Evolutionary conservation across 2,888 invertebrate species (phyloP).

Genomic region (Volucella bombylans): DNA sequence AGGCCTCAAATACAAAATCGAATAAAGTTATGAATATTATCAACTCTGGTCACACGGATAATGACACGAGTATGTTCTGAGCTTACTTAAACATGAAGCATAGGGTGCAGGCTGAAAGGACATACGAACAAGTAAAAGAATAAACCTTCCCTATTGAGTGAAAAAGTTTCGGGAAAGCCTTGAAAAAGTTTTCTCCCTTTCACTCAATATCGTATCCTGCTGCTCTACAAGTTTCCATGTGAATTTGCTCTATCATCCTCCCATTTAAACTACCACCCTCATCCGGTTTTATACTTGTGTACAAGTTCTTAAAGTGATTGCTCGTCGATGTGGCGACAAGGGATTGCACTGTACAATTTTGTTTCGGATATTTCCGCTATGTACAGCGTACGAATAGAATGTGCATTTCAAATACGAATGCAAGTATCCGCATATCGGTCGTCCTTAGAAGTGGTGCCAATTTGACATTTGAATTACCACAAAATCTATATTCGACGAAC

Average conservation of each 20-base stretch:
- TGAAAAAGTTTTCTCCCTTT: constrained; percentile 1
- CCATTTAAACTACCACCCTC: neutral
- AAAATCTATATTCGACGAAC: constrained; percentile 37
- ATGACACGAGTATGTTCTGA: constrained; percentile 38
- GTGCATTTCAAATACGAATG: constrained; percentile 27
- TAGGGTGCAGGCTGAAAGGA: constrained; percentile 1
- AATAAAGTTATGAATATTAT: too few species aligned
- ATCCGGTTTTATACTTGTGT: constrained; percentile 16
- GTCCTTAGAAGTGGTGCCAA: constrained; percentile 22
- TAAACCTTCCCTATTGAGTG: constrained; percentile 33
- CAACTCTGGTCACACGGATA: neutral
- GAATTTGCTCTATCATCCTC: constrained; percentile 5
- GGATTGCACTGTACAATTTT: too few species aligned
- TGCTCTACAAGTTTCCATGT: constrained; percentile 26
- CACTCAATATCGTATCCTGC: neutral
- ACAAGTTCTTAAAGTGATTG: constrained; percentile 49
- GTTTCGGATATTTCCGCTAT: neutral
- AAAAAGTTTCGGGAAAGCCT: constrained; percentile 8
- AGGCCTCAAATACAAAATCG: too few species aligned
- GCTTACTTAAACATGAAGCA: constrained; percentile 18
- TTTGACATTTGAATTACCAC: constrained; percentile 59
- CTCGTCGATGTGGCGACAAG: constrained; percentile 21
- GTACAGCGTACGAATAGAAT: constrained; percentile 7
- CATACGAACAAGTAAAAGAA: neutral
- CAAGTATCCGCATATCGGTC: constrained; percentile 2